Base-by-base conservation (phyloP, 2,888 invertebrate species). In the Megalurothrips usitatus region DNA sequence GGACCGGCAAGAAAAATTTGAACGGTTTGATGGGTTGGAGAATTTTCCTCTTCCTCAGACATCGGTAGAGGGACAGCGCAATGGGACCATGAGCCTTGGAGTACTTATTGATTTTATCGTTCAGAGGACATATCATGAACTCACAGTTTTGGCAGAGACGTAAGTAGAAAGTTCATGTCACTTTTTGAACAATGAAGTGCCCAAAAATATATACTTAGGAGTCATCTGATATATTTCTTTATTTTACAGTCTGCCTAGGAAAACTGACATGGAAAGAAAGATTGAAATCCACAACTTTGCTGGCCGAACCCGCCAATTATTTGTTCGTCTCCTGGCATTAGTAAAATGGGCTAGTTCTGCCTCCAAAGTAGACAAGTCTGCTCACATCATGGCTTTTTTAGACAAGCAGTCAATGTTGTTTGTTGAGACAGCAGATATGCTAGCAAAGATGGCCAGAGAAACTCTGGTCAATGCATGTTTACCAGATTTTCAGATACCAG, bases 311-410 rank as follows among this genome's bases (percentile, higher is more conserved):
- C 90, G 99, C 10, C 97, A 98, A 86, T 88, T 99, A 78, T 99
- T 98, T 88, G 97, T 99, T 0, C 91, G 99, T 63, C 89, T 99
- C 28, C 89, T 99, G 84, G 99, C 99, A 0, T 88, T 99, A 34
- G 99, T 99, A 0, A 99, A 99, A 88, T 99, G 99, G 99, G 98
- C 99, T 0, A 97, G 96, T 86, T 97, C 97, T 87, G 98, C 98
- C 34, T 97, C 97, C 0, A 99, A 99, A 92, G 99, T 99, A 28
- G 99, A 99, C 86, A 96, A 97, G 87, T 98, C 98, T 83, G 95
- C 96, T 75, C 92, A 95, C 83, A 97, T 97, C 80, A 97, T 97
- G 96, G 94, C 92, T 52, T 97, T 99, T 86, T 88, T 99, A 83
- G 99, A 99, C 87, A 97, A 99, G 86, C 99, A 99, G 88, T 96